Evolutionary conservation across 2,113 vertebrate genomes (phyloP).

Genomic region (Osmerus eperlanus): DNA sequence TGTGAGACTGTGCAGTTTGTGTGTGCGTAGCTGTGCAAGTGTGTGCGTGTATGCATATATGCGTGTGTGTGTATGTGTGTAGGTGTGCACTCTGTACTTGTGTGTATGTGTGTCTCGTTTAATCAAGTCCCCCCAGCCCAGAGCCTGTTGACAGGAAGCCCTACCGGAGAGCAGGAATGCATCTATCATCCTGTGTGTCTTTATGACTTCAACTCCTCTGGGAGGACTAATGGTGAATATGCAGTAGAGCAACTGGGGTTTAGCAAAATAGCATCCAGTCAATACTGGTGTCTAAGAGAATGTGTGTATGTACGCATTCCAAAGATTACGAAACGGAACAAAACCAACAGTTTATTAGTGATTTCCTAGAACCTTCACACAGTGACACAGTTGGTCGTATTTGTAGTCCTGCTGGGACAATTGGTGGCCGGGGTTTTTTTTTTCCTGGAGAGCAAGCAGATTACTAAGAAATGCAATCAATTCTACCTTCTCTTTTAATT

Average conservation of each 20-base stretch:
- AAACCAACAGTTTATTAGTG: background rate
- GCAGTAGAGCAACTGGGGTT: slow-evolving; percentile 7
- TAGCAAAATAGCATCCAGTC: slow-evolving; percentile 13
- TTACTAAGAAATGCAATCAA: slow-evolving; percentile 3
- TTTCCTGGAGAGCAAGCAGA: slow-evolving; percentile 8
- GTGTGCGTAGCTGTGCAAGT: background rate
- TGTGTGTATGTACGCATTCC: background rate
- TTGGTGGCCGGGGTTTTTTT: background rate
- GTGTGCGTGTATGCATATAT: background rate
- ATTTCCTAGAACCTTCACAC: background rate
- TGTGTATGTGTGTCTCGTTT: slow-evolving; percentile 15
- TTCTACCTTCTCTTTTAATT: background rate
- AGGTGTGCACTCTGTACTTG: background rate
- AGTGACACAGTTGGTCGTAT: background rate
- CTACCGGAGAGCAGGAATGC: slow-evolving; percentile 17
- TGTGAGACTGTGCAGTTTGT: background rate
- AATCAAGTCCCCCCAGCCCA: slow-evolving; percentile 15
- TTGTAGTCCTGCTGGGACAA: background rate
- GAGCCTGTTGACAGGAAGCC: slow-evolving; percentile 25
- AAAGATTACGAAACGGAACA: background rate
- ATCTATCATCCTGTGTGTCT: slow-evolving; percentile 39
- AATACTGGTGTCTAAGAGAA: slow-evolving; percentile 13
- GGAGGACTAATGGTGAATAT: slow-evolving; percentile 28
- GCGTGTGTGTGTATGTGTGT: background rate
- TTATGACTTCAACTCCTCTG: slow-evolving; percentile 18